These are phyloP conservation scores for Phenacoccus solenopsis DNA, from an alignment of 1,140 invertebrate species.

Conservation along the genomic window DNA sequence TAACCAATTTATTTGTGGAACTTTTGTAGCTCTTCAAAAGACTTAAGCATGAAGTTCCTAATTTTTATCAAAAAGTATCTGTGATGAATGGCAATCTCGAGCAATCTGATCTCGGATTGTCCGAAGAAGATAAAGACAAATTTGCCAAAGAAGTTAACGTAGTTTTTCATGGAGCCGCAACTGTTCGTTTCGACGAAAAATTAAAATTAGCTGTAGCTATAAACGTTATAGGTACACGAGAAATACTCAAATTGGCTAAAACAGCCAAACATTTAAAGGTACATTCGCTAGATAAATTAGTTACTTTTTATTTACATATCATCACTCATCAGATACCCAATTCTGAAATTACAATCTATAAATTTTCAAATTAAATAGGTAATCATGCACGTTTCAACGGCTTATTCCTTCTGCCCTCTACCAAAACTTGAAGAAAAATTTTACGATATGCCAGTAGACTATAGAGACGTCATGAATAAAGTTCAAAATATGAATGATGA, in stretches of 20 bases:
- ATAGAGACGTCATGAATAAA: constrained; percentile 21
- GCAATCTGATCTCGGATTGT: constrained; percentile 38
- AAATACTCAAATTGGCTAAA: constrained; percentile 47
- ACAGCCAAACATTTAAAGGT: constrained; percentile 53
- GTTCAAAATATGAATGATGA: constrained; percentile 32
- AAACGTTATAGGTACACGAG: constrained; percentile 52
- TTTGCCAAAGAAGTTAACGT: constrained; percentile 48
- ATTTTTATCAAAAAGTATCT: constrained; percentile 41
- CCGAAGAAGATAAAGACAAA: constrained; percentile 33
- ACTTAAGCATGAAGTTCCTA: constrained; percentile 30
- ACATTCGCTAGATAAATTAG: too few species aligned
- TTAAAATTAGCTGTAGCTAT: constrained; percentile 48
- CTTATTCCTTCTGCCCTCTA: constrained; percentile 49
- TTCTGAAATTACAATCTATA: too few species aligned
- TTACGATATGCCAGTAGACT: constrained; percentile 20
- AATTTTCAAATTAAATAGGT: constrained; percentile 37
- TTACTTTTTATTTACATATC: too few species aligned
- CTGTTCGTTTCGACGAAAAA: constrained; percentile 56
- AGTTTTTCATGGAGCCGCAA: constrained; percentile 56
- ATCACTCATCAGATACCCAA: constrained; percentile 13
- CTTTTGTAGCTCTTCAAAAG: constrained; percentile 26
- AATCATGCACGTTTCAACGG: constrained; percentile 49
- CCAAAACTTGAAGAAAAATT: constrained; percentile 38
- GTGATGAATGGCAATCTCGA: constrained; percentile 43
- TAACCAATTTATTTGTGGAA: not conserved